Conservation (phyloP, 2,888 invertebrate genomes). For the Neoascia interrupta region DNA sequence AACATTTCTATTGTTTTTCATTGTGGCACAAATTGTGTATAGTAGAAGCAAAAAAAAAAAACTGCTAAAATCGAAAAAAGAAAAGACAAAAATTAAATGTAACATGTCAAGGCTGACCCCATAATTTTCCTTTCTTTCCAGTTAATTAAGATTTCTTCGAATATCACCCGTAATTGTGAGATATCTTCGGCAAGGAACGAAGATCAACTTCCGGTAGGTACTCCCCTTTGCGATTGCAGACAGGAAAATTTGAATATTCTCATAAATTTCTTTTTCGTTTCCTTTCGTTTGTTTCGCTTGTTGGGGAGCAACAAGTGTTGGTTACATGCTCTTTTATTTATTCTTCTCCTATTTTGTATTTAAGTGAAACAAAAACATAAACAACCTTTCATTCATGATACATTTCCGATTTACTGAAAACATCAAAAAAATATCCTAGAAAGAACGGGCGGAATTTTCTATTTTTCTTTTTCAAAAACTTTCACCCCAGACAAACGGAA, state of each 20-base stretch:
- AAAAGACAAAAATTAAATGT: conserved; percentile 46
- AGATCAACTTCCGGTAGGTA: conserved; percentile 66
- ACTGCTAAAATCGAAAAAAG: conserved; percentile 52
- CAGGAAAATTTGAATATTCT: conserved; percentile 7
- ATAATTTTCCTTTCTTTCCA: conserved; percentile 72
- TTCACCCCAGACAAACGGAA: not conserved
- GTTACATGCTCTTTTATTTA: not conserved
- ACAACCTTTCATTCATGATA: conserved; percentile 23
- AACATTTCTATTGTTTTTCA: conserved; percentile 44
- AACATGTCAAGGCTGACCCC: conserved; percentile 51
- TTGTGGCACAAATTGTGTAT: conserved; percentile 61
- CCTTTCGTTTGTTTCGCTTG: conserved; percentile 9
- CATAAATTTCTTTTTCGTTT: not conserved
- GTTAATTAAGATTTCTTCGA: conserved; percentile 76
- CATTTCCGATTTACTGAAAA: no score
- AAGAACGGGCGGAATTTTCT: not conserved
- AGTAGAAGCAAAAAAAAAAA: no score
- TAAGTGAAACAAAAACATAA: no score
- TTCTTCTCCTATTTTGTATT: conserved; percentile 5
- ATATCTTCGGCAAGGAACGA: conserved; percentile 71
- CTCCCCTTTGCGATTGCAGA: not conserved
- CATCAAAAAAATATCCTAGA: not conserved
- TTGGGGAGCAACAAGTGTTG: conserved; percentile 21
- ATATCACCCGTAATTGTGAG: conserved; percentile 77
- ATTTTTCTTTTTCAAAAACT: not conserved